A percentile compares a stretch with the other conserved stretches of the same genome.
phyloP scores from a whole-genome alignment of 2,888 invertebrate genomes.

The Drosophila formosana region DNA sequence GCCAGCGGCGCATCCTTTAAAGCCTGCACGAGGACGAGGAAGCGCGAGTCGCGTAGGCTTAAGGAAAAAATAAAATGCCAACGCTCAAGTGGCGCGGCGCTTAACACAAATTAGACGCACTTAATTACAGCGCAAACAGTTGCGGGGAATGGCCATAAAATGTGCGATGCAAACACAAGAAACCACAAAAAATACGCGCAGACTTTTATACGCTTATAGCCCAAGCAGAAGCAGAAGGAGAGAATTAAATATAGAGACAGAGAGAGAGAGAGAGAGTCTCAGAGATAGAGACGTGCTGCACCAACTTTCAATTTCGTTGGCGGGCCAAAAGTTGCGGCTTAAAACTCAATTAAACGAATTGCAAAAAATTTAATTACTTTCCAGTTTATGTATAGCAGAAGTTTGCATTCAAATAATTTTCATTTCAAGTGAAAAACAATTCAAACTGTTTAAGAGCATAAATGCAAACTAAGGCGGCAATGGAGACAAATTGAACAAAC shows the following conservation, averaged over 20 bases:
- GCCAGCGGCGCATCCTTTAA: slow-evolving; percentile 59
- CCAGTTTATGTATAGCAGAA: slow-evolving; percentile 29
- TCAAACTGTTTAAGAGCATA: slow-evolving; percentile 29
- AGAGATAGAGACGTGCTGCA: not conserved
- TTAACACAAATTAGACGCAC: slow-evolving; percentile 81
- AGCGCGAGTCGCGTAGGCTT: slow-evolving; percentile 45
- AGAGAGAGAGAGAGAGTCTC: not conserved
- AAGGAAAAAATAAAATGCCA: slow-evolving; percentile 43
- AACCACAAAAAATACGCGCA: slow-evolving; percentile 36
- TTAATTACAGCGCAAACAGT: slow-evolving; percentile 79
- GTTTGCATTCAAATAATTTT: slow-evolving; percentile 50
- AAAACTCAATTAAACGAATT: slow-evolving; percentile 79
- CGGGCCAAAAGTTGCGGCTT: slow-evolving; percentile 62
- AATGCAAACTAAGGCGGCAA: not conserved
- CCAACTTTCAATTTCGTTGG: slow-evolving; percentile 55
- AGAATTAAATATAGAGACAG: not conserved
- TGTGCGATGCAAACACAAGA: slow-evolving; percentile 48
- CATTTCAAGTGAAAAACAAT: slow-evolving; percentile 44
- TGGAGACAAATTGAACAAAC: not conserved
- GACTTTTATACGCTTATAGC: slow-evolving; percentile 8
- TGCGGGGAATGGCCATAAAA: slow-evolving; percentile 61
- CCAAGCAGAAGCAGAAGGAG: slow-evolving; percentile 11
- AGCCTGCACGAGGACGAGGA: slow-evolving; percentile 39
- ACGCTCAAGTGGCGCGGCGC: slow-evolving; percentile 72
- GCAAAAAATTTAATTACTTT: slow-evolving; percentile 74